Evolutionary conservation across 2,888 invertebrate genomes (phyloP), one percentile per base, ranked within the genome.

Genomic region (Andrena bucephala): DNA sequence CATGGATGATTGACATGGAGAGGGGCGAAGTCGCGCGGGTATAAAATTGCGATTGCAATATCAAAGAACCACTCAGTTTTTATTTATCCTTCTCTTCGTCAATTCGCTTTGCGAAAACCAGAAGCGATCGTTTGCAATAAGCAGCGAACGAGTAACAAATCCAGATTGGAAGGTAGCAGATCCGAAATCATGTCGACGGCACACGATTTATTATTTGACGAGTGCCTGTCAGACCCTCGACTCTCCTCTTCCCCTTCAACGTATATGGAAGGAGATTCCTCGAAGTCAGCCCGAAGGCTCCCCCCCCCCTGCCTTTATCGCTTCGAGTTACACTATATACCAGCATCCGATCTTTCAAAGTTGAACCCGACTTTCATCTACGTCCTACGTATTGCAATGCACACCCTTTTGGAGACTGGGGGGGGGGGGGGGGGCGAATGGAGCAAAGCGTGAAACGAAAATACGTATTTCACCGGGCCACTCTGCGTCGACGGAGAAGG

Each of bases 171-270:
- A 24, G 16, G 20, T n/a, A 24, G 7, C 24, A 36, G 16, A 24
- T 31, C 4, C 13, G n/a, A 50, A 36, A 29, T 24, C 48, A 7
- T 27, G 27, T n/a, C n/a, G 31, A 29, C 29, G 31, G 48, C 20
- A 57, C 20, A n/a, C 20, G 63, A 57, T 42, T 77, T 62, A 65
- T 78, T 77, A 79, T 59, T 73, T 50, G 79, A 78, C 79, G 50
- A 70, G 65, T 42, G 36, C 13, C 36, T 50, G 78, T 36, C 78
- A 13, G 77, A 50, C 42, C 29, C 57, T 69, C 57, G 57, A 50
- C 57, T 50, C n/a, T 20, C 31, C 66, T 57, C 68, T 48, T 33
- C 48, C 6, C 33, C 78, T 69, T 54, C 36, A 1, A 20, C 57
- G 27, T 68, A 10, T 6, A 42, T 42, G 16, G 42, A 67, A 62